Evolutionary conservation across 2,113 vertebrate genomes (phyloP), one percentile per base, ranked within the genome.

Genomic region (Mustela nigripes): DNA sequence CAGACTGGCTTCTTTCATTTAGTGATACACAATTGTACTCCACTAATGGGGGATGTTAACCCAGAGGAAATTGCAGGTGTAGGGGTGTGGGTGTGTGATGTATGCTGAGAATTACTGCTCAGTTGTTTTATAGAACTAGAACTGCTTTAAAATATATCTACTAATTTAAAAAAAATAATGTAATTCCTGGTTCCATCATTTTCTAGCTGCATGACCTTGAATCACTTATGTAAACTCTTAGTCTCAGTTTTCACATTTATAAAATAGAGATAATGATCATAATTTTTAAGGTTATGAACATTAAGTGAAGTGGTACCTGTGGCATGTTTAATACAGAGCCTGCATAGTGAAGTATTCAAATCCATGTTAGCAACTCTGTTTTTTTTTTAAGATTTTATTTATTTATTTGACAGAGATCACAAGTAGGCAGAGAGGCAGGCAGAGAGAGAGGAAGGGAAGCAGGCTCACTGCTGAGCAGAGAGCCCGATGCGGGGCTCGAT

Each of bases 131-230:
- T 67, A 67, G 31, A 67, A 31, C 31, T 67, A 33, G 12, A 67
- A 67, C 14, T 33, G 28, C 63, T 67, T 67, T 67, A 67, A 67
- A 67, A 33, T 67, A 67, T 67, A 67, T 33, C 14, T 33, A 33
- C 31, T 67, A 67, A 67, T 33, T 67, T 67, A 67, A 67, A 16
- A 67, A 65, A 63, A 63, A 21, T 73, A 67, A 16, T 90, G 56
- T 82, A 95, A 82, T 95, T 95, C 9, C 42, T 80, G 1, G 36
- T 85, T 76, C 14, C 3, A 91, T 31, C 12, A 60, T 96, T 96
- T 53, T 93, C 33, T 86, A 73, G 10, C 21, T 65, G 0, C 63
- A 8, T 78, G 67, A 65, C 12, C 19, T 69, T 96, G 48, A 33
- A 58, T 88, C 12, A 60, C 15, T 82, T 53, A 71, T 12, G 1